Evolutionary conservation across 2,113 vertebrate genomes (phyloP).

Genomic region (Rhinolophus ferrumequinum): DNA sequence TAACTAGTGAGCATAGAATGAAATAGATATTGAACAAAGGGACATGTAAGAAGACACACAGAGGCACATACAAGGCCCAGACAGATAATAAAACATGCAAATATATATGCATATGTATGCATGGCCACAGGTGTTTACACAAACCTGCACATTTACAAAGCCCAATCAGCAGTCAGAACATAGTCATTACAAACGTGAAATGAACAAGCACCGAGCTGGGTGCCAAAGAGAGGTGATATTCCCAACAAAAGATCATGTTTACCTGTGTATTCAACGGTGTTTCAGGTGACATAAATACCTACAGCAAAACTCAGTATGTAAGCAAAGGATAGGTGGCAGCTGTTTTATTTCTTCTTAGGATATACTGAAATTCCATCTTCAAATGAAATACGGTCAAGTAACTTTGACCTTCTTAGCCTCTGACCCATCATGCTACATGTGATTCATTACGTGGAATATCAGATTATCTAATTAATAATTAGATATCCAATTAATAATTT

Average conservation of each 20-base stretch:
- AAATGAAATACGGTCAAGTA: background rate
- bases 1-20: background rate
- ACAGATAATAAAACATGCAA: background rate
- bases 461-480: background rate
- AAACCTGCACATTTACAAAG: background rate
- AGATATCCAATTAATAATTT: background rate
- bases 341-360: background rate
- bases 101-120: background rate
- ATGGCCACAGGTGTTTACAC: background rate
- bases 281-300: background rate
- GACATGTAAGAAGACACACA: background rate
- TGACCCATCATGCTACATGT: background rate
- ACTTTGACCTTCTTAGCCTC: background rate
- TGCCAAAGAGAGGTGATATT: background rate
- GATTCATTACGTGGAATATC: background rate
- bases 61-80: background rate
- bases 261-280: background rate
- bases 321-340: background rate
- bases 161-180: background rate
- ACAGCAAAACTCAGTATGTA: background rate
- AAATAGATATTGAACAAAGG: background rate
- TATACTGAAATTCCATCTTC: background rate
- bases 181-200: background rate
- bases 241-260: background rate
- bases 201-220: background rate